A percentile compares a stretch with the other conserved stretches of the same genome.
Evolutionary conservation across 2,797 vertebrate genomes (phyloP).

Genomic region (Pempheris klunzingeri): DNA sequence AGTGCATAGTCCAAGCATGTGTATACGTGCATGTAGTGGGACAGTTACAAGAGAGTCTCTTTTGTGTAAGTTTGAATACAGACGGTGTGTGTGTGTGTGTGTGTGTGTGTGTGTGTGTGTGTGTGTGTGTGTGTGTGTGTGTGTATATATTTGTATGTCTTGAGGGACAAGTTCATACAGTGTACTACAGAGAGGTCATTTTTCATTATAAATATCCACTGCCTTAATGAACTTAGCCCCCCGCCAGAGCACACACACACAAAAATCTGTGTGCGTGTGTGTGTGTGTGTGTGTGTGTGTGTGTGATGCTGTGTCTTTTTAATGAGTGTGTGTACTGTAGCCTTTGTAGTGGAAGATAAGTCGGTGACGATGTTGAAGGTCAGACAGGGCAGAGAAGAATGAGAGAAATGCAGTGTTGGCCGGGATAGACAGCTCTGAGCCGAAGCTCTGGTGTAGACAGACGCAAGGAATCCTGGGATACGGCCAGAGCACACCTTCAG

Average conservation of each 20-base stretch:
- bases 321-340: constrained; percentile 63
- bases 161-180: constrained; percentile 55
- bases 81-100: constrained; percentile 9
- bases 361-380: constrained; percentile 84
- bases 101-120: constrained; percentile 23
- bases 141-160: constrained; percentile 41
- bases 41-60: constrained; percentile 23
- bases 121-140: constrained; percentile 24
- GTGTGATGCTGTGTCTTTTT: constrained; percentile 44
- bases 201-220: constrained; percentile 76
- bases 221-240: constrained; percentile 69
- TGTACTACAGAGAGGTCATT: constrained; percentile 73
- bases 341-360: constrained; percentile 80
- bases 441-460: constrained; percentile 69
- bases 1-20: constrained; percentile 10
- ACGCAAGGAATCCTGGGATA: constrained; percentile 65
- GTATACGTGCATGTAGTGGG: constrained; percentile 11
- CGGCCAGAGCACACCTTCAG: constrained; percentile 49
- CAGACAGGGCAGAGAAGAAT: constrained; percentile 78
- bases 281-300: constrained; percentile 4
- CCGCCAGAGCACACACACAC: constrained; percentile 26
- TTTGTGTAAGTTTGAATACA: constrained; percentile 31
- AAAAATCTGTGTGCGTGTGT: constrained; percentile 19
- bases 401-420: constrained; percentile 77
- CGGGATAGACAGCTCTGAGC: constrained; percentile 41